A percentile compares a stretch with the other conserved stretches of the same genome.
phyloP scores from a whole-genome alignment of 2,113 vertebrate genomes.

The Perca flavescens region DNA sequence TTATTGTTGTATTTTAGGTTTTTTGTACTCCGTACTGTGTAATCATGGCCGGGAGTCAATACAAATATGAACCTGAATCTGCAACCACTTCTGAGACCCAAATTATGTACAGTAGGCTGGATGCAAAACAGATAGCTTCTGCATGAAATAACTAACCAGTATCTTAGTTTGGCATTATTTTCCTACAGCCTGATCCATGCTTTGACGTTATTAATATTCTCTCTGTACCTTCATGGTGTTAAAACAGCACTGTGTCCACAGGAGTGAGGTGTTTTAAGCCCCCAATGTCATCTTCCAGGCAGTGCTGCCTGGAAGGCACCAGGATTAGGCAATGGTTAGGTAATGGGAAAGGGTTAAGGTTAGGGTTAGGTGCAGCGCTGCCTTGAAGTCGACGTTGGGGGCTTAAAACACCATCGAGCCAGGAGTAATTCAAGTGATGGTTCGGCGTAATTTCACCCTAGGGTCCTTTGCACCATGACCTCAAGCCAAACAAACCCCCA shows the following conservation, averaged over 20 bases:
- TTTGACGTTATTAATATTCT: not conserved
- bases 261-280: not conserved
- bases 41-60: not conserved
- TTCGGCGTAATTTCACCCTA: too few relatives aligned
- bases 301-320: too few relatives aligned
- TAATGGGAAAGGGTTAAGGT: too few relatives aligned
- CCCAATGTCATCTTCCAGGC: too few relatives aligned
- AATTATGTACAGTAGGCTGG: too few relatives aligned
- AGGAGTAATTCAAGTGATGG: too few relatives aligned
- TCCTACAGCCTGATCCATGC: not conserved
- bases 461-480: too few relatives aligned
- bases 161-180: not conserved
- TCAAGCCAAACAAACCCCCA: too few relatives aligned
- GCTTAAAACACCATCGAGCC: too few relatives aligned
- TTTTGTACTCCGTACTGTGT: not conserved
- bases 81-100: not conserved
- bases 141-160: not conserved
- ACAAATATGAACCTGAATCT: not conserved
- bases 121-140: not conserved
- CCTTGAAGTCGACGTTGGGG: too few relatives aligned
- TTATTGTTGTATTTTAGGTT: not conserved
- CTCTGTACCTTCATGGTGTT: not conserved
- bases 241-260: not conserved
- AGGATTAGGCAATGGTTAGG: too few relatives aligned
- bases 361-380: too few relatives aligned